Conservation (phyloP, 2,797 vertebrate genomes). For the Falco columbarius region DNA sequence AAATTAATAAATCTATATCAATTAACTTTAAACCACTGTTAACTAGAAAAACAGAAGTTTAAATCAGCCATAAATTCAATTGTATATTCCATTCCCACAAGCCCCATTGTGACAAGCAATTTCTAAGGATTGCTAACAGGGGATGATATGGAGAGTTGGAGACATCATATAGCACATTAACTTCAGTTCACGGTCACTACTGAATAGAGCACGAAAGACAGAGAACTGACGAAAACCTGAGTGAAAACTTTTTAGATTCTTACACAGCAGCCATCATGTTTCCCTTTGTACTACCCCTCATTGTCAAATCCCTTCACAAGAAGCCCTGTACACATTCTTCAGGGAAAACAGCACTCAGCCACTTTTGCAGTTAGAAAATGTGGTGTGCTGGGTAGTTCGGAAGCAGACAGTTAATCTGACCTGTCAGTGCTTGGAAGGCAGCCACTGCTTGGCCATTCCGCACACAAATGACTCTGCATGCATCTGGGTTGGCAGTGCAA, state of each 20-base stretch:
- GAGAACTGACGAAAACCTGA: background rate
- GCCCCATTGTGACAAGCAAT: background rate
- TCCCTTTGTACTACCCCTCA: background rate
- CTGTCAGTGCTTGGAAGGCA: background rate
- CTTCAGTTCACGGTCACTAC: background rate
- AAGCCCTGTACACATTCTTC: background rate
- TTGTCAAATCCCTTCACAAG: background rate
- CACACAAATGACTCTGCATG: background rate
- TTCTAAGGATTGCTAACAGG: background rate
- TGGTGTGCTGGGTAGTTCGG: background rate
- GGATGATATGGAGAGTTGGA: background rate
- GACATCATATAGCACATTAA: background rate
- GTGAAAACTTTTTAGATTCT: background rate
- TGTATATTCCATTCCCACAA: background rate
- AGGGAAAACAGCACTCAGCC: background rate
- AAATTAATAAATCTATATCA: conserved; percentile 52
- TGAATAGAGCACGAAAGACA: background rate
- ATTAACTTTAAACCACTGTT: conserved; percentile 15
- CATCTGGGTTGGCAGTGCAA: background rate
- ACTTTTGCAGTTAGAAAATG: background rate
- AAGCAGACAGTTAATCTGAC: background rate
- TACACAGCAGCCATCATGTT: background rate
- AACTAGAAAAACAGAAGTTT: conserved; percentile 5
- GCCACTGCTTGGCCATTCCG: background rate
- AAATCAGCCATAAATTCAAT: background rate